phyloP scores from a whole-genome alignment of 2,113 vertebrate species.

The Chaetorhynchus papuensis region DNA sequence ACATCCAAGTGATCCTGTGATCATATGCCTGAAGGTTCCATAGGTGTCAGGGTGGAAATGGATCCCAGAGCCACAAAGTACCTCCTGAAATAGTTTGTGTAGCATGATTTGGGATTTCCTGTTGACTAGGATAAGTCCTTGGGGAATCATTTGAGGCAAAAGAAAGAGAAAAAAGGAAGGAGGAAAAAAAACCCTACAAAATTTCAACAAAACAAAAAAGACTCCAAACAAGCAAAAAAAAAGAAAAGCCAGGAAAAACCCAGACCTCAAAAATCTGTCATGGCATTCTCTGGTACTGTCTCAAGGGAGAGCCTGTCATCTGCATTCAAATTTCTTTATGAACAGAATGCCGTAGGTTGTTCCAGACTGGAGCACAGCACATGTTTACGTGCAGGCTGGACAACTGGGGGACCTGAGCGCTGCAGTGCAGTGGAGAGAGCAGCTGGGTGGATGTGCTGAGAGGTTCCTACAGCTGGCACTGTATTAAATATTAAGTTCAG shows the following conservation, averaged over 20 bases:
- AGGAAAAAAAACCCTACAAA: accelerated
- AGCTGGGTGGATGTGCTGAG: neutral
- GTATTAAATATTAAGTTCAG: neutral
- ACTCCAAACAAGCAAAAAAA: neutral
- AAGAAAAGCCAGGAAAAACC: neutral
- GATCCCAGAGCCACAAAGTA: neutral
- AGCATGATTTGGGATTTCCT: neutral
- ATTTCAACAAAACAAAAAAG: neutral
- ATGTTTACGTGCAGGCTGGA: neutral
- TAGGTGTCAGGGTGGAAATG: neutral
- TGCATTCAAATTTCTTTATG: neutral
- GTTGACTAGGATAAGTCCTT: neutral
- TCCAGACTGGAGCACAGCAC: neutral
- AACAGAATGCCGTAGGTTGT: neutral
- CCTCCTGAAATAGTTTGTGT: neutral
- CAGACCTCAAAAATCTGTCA: neutral
- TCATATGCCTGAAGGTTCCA: accelerated
- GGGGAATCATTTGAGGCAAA: neutral
- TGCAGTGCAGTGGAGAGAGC: neutral
- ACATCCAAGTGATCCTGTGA: neutral
- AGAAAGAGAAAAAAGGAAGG: neutral
- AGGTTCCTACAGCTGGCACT: neutral
- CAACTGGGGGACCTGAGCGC: neutral
- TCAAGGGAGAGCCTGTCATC: neutral
- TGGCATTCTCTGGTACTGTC: neutral